These are phyloP conservation scores for Polydrusus tereticollis DNA, from an alignment of 2,888 invertebrate species.

Conservation along the genomic window DNA sequence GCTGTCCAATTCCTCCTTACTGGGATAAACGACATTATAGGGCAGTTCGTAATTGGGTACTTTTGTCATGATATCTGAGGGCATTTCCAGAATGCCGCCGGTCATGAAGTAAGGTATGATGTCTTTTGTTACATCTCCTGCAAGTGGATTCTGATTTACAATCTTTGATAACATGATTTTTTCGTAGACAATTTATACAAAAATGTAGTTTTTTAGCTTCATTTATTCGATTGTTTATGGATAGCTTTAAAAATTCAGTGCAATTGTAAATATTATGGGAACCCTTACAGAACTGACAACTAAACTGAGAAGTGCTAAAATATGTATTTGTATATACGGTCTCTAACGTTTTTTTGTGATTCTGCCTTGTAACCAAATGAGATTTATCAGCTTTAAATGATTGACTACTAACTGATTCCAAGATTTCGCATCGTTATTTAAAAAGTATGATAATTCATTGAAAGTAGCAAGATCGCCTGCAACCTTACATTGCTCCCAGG, in stretches of 20 bases:
- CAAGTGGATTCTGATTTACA: constrained; percentile 1
- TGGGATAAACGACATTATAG: no score
- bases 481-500: constrained; percentile 35
- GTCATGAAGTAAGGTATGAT: constrained; percentile 19
- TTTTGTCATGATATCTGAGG: no score
- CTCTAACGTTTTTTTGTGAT: not conserved
- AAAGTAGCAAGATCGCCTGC: constrained; percentile 19
- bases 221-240: not conserved
- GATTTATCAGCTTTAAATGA: not conserved
- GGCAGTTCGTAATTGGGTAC: no score
- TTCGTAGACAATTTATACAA: constrained; percentile 35
- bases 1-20: no score
- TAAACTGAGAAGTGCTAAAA: not conserved
- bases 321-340: not conserved
- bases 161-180: not conserved
- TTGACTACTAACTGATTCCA: constrained; percentile 20
- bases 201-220: constrained; percentile 25
- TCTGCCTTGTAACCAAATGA: no score
- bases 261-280: constrained; percentile 31
- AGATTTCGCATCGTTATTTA: constrained; percentile 34
- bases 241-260: constrained; percentile 22
- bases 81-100: no score
- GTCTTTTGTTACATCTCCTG: not conserved
- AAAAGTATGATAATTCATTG: constrained; percentile 35
- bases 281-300: constrained; percentile 18